phyloP scores from a whole-genome alignment of 2,113 vertebrate species.

The Empidonax traillii region DNA sequence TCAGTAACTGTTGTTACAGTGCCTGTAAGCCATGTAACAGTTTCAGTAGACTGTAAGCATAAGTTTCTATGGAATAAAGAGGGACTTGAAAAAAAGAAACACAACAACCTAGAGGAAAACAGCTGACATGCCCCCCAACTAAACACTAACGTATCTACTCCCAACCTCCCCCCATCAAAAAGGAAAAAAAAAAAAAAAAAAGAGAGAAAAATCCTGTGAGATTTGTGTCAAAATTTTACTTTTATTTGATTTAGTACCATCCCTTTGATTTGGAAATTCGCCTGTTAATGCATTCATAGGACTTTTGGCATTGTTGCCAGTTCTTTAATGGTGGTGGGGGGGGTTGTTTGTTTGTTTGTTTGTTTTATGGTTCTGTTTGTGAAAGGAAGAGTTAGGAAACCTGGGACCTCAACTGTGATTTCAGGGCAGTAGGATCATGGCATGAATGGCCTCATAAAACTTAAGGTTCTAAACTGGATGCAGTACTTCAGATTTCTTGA shows the following conservation, averaged over 20 bases:
- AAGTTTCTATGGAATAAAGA: neutral
- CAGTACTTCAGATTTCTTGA: neutral
- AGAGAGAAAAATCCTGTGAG: neutral
- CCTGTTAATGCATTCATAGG: neutral
- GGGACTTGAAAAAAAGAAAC: neutral
- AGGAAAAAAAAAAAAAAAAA: neutral
- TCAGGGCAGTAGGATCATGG: neutral
- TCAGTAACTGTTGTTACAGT: neutral
- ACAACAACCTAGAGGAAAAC: neutral
- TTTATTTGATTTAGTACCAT: neutral
- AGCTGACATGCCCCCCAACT: neutral
- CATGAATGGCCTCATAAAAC: neutral
- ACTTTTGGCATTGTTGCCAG: neutral
- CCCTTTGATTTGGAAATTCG: neutral
- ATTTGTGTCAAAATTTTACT: neutral
- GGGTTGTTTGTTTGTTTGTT: neutral
- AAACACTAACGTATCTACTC: neutral
- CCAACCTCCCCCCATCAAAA: fast-evolving
- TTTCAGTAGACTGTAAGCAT: neutral
- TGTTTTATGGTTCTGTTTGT: neutral
- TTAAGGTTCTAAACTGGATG: neutral
- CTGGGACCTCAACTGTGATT: neutral
- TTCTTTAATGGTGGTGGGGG: neutral
- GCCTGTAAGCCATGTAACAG: neutral
- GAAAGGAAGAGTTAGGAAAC: neutral